Conservation (phyloP, 92 coral and sea anemone genomes). For the Porites divaricata region DNA sequence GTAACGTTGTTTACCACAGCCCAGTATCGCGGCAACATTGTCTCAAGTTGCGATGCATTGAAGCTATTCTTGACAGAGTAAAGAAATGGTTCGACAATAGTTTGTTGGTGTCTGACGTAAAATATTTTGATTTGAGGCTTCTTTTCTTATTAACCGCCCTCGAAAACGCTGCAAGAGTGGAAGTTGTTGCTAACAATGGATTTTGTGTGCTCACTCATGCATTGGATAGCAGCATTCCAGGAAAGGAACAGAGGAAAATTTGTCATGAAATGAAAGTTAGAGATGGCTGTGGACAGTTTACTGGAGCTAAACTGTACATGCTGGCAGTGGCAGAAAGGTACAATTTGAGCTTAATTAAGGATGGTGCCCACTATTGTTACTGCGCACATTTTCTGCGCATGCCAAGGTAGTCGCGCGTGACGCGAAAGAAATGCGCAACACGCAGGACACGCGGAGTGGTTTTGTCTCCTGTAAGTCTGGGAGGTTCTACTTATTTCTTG, state of each 20-base stretch:
- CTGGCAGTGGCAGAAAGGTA: slow-evolving; percentile 80
- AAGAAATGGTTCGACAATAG: slow-evolving; percentile 76
- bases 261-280: slow-evolving; percentile 61
- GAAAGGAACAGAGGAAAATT: slow-evolving; percentile 76
- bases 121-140: slow-evolving; percentile 89
- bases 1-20: slow-evolving; percentile 93
- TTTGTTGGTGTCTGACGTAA: slow-evolving; percentile 69
- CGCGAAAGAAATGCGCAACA: no score
- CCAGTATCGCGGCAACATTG: slow-evolving; percentile 77
- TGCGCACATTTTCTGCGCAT: no score
- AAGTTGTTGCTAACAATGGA: slow-evolving; percentile 71
- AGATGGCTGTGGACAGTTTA: slow-evolving; percentile 72
- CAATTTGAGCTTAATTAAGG: neutral
- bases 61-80: slow-evolving; percentile 68
- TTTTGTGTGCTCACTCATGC: slow-evolving; percentile 85
- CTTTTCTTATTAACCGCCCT: slow-evolving; percentile 91
- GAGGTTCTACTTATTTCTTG: no score
- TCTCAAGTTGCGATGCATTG: slow-evolving; percentile 62
- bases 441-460: no score
- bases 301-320: slow-evolving; percentile 55
- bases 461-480: no score
- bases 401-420: no score
- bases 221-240: slow-evolving; percentile 79
- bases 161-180: slow-evolving; percentile 74
- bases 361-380: no score